These are phyloP conservation scores for Folsomia manolachei DNA, from an alignment of 2,888 invertebrate species.

Conservation along the genomic window DNA sequence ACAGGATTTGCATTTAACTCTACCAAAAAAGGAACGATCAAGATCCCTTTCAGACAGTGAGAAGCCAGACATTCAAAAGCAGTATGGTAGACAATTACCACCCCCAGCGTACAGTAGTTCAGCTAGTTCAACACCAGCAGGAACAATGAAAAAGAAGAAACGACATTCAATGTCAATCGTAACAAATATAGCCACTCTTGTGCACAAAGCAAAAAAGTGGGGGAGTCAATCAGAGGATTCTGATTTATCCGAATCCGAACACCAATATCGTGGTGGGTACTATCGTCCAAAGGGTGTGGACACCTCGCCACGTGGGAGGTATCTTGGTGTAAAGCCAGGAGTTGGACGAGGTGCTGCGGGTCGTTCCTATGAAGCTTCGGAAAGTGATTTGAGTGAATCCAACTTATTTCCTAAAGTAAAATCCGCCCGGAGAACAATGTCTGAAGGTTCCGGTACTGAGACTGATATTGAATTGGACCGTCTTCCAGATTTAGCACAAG, in stretches of 20 bases:
- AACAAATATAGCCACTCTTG: slow-evolving; percentile 77
- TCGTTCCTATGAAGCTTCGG: slow-evolving; percentile 45
- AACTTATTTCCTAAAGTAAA: slow-evolving; percentile 46
- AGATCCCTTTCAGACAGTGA: slow-evolving; percentile 67
- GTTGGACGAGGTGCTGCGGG: slow-evolving; percentile 38
- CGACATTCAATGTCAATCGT: slow-evolving; percentile 68
- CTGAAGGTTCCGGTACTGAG: slow-evolving; percentile 57
- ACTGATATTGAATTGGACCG: slow-evolving; percentile 59
- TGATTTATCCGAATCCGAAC: slow-evolving; percentile 43
- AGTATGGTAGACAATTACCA: slow-evolving; percentile 52
- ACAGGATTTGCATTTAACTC: slow-evolving; percentile 69
- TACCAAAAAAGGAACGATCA: slow-evolving; percentile 69
- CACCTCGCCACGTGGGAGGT: slow-evolving; percentile 20
- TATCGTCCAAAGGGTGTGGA: slow-evolving; percentile 39
- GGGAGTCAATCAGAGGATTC: slow-evolving; percentile 50
- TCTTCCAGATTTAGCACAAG: slow-evolving; percentile 60
- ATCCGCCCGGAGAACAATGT: slow-evolving; percentile 42
- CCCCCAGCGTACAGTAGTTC: slow-evolving; percentile 25
- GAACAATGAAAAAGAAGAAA: slow-evolving; percentile 61
- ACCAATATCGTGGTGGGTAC: slow-evolving; percentile 30
- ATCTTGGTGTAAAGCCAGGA: slow-evolving; percentile 24
- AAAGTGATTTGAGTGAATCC: slow-evolving; percentile 47
- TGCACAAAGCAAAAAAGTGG: slow-evolving; percentile 72
- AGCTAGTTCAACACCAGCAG: slow-evolving; percentile 28
- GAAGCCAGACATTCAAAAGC: slow-evolving; percentile 59